Base-by-base conservation (phyloP, 2,888 invertebrate species). In the Stenichneumon culpator region DNA sequence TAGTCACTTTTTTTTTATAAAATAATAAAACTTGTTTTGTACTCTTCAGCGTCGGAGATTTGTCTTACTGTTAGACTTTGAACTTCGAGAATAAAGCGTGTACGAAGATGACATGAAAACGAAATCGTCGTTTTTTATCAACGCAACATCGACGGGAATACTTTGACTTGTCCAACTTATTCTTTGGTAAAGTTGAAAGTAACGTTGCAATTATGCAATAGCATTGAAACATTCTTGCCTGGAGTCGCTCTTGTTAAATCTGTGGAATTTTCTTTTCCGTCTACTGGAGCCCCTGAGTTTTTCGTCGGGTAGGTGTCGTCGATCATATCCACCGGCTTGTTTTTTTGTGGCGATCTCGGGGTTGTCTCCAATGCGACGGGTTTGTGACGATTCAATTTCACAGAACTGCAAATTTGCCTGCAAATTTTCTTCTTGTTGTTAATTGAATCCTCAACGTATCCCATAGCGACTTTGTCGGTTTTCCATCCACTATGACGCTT, bases 401-500 rank as follows among this genome's bases (percentile, higher is more conserved):
- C 22, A 11, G 79, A 70, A 22, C 47, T 36, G 36, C 69, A 60
- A 28, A 72, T 79, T 52, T 68, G 65, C 60, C 19, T n/a, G 87
- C 88, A 77, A 84, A 89, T 82, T 88, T 89, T 47, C 83, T 25
- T 72, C 83, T n/a, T n/a, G n/a, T 82, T 83, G 86, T 78, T 9
- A 63, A 87, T 68, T 9, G 88, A 88, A 60, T 79, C 87, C 63
- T 88, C 87, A 14, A 87, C 65, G 65, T 89, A 89, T 2, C 88
- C 85, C 85, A 88, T 88, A 3, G 89, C 89, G 14, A 89, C 80
- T 9, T 68, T 32, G 16, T 86, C 83, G 4, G 88, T 88, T 68
- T 83, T 86, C 86, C 88, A 88, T 14, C 88, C 88, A 16, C 86
- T 88, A 67, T 88, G 87, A 11, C 84, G 65, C 74, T 89, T 88